Evolutionary conservation across 2,113 vertebrate genomes (phyloP).

Genomic region (Eptesicus fuscus): DNA sequence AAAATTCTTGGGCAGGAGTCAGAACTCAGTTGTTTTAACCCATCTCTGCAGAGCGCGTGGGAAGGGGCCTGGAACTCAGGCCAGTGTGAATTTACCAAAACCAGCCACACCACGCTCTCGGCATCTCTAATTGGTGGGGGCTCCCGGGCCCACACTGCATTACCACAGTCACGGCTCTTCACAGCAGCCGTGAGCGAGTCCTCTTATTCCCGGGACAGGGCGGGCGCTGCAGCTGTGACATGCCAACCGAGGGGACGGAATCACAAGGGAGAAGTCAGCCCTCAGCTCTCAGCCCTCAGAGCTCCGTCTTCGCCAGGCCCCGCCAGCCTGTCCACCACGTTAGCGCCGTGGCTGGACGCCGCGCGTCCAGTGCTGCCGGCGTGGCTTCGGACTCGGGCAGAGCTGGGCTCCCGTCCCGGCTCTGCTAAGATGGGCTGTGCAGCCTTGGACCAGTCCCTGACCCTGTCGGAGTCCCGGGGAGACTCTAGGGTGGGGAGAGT

Average conservation of each 20-base stretch:
- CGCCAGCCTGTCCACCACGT: neutral
- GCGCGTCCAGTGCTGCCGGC: fast-evolving
- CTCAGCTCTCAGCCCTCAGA: too few species aligned
- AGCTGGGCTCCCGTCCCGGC: neutral
- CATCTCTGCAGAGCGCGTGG: neutral
- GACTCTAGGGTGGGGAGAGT: neutral
- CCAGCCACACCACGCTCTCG: neutral
- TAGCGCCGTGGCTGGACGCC: too few species aligned
- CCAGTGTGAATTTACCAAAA: neutral
- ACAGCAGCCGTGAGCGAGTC: neutral
- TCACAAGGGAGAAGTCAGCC: neutral
- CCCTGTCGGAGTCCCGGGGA: neutral
- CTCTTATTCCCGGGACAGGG: neutral
- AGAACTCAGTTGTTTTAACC: neutral
- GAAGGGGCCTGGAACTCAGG: neutral
- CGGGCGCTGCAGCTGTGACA: neutral
- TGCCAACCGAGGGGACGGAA: neutral
- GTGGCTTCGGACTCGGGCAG: neutral
- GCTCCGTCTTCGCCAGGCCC: neutral
- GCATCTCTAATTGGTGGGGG: neutral
- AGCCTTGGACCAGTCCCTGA: neutral
- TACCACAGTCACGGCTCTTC: neutral
- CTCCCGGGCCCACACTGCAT: neutral
- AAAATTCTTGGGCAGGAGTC: neutral
- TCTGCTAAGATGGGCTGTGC: neutral